phyloP scores from a whole-genome alignment of 2,797 vertebrate genomes.

The Gastrophryne carolinensis region DNA sequence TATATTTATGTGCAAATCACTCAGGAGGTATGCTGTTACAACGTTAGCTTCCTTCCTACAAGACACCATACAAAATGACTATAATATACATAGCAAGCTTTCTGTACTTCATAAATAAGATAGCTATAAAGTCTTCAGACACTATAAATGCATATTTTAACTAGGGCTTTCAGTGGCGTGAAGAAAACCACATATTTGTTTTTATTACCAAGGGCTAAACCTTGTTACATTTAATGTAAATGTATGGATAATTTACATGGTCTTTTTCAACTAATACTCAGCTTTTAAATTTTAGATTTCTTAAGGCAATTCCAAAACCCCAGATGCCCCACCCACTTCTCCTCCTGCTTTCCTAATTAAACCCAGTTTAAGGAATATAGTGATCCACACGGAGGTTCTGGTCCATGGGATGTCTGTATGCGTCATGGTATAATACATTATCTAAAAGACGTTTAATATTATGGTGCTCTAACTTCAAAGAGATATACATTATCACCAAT shows the following conservation, averaged over 20 bases:
- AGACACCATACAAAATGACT: not conserved
- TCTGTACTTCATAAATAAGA: not conserved
- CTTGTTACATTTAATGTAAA: not conserved
- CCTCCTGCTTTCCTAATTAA: no score
- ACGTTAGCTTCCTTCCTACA: not conserved
- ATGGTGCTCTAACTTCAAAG: no score
- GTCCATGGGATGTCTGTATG: no score
- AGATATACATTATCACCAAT: no score
- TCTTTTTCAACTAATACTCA: no score
- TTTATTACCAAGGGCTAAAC: not conserved
- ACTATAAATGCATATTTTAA: not conserved
- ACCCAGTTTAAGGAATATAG: no score
- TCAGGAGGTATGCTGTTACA: not conserved
- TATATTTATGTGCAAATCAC: not conserved
- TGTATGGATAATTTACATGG: not conserved
- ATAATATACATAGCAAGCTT: conserved; percentile 1
- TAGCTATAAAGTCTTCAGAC: not conserved
- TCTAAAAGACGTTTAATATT: no score
- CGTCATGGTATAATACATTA: no score
- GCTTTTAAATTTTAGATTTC: no score
- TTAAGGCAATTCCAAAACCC: no score
- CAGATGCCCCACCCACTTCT: no score
- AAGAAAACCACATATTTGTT: not conserved
- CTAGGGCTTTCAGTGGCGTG: not conserved
- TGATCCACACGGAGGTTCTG: no score